A percentile compares a stretch with the other conserved stretches of the same genome.
Conservation (phyloP, 2,888 invertebrate genomes). For the Andricus quercusramuli region DNA sequence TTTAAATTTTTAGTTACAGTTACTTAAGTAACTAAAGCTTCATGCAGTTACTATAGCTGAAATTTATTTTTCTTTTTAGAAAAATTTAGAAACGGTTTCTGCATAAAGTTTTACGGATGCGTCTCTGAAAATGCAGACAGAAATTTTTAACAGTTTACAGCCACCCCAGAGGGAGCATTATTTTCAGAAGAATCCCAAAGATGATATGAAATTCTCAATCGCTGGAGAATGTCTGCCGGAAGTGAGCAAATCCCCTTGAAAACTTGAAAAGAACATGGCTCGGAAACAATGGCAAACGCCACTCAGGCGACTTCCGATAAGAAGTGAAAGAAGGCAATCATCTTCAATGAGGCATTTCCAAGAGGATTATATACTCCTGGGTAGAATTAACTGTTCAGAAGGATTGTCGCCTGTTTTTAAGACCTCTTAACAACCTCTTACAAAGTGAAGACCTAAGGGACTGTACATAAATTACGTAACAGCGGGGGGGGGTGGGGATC, state of each 20-base stretch:
- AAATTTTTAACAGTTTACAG: too few relatives aligned
- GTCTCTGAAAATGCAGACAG: too few relatives aligned
- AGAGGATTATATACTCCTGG: slow-evolving; percentile 27
- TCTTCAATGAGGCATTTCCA: slow-evolving; percentile 32
- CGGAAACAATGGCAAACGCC: slow-evolving; percentile 36
- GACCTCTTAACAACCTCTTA: slow-evolving; percentile 17
- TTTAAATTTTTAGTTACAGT: too few relatives aligned
- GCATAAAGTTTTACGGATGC: too few relatives aligned
- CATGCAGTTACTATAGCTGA: too few relatives aligned
- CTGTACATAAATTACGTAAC: too few relatives aligned
- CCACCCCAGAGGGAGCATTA: too few relatives aligned
- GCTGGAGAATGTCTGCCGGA: background rate
- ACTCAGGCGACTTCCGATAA: slow-evolving; percentile 39
- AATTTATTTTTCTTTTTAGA: too few relatives aligned
- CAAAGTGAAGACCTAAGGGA: background rate
- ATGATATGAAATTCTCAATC: slow-evolving; percentile 15
- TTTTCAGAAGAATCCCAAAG: background rate
- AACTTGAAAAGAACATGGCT: slow-evolving; percentile 32
- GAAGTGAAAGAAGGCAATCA: slow-evolving; percentile 32
- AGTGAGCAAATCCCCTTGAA: slow-evolving; percentile 36
- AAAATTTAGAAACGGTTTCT: too few relatives aligned
- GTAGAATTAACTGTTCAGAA: slow-evolving; percentile 32
- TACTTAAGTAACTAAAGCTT: too few relatives aligned
- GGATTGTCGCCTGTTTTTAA: slow-evolving; percentile 1
- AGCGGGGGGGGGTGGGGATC: too few relatives aligned